phyloP scores from a whole-genome alignment of 2,797 vertebrate genomes.

The Melanogrammus aeglefinus region DNA sequence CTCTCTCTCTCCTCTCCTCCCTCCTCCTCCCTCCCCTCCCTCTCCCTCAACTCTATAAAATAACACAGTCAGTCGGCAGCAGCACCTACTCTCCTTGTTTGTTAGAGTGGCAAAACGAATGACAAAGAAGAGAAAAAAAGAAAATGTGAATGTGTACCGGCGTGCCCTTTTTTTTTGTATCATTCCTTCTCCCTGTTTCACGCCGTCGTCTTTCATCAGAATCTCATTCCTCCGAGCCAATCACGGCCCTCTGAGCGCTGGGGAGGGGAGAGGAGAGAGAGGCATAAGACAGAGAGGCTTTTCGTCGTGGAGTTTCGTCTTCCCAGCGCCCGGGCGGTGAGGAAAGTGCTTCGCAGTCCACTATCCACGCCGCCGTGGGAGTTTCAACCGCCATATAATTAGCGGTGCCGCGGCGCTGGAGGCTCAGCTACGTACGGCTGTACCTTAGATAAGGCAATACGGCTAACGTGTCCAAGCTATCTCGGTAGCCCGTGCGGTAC shows the following conservation, averaged over 20 bases:
- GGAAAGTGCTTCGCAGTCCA: slow-evolving; percentile 29
- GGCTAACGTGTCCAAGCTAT: not conserved
- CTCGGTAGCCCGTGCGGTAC: no score
- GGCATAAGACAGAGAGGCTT: not conserved
- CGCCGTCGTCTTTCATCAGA: slow-evolving; percentile 43
- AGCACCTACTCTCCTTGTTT: slow-evolving; percentile 59
- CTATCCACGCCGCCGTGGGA: slow-evolving; percentile 38
- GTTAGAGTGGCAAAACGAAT: slow-evolving; percentile 47
- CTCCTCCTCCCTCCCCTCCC: no score
- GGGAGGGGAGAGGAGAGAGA: not conserved
- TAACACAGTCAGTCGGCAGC: slow-evolving; percentile 52
- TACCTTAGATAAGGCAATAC: slow-evolving; percentile 42
- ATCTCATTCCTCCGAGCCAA: slow-evolving; percentile 56
- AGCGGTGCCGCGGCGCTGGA: slow-evolving; percentile 31
- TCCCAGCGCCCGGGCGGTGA: slow-evolving; percentile 37
- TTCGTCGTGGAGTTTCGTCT: not conserved
- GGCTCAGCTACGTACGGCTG: slow-evolving; percentile 36
- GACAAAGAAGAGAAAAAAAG: slow-evolving; percentile 26
- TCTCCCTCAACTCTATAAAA: slow-evolving; percentile 56
- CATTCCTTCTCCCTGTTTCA: slow-evolving; percentile 20
- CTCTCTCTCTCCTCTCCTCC: not conserved
- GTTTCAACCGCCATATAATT: slow-evolving; percentile 58
- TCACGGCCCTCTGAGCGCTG: slow-evolving; percentile 46
- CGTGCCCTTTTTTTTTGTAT: slow-evolving; percentile 10
- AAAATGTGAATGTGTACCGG: slow-evolving; percentile 22